phyloP scores from a whole-genome alignment of 37 sponge, comb jelly and placozoan genomes.

The Mnemiopsis leidyi region DNA sequence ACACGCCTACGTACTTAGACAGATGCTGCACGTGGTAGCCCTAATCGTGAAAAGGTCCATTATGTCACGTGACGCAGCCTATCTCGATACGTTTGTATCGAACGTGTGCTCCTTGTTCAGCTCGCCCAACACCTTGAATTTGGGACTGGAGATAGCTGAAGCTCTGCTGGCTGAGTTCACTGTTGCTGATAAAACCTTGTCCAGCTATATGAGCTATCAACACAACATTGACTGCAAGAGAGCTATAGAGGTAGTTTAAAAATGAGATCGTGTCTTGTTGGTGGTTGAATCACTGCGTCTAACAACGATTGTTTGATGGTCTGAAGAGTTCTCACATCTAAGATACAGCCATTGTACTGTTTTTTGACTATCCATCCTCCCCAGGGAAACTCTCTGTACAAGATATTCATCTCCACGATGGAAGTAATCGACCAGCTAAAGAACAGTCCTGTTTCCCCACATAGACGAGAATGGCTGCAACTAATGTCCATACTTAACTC shows the following conservation, averaged over 20 bases:
- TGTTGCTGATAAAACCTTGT: conserved; percentile 59
- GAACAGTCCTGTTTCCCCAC: not conserved
- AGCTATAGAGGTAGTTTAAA: conserved; percentile 42
- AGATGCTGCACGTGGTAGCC: conserved; percentile 57
- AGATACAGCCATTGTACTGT: no score
- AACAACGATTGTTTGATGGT: no score
- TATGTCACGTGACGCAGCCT: not conserved
- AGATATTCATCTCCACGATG: conserved; percentile 4
- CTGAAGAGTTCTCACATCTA: no score
- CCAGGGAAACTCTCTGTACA: not conserved
- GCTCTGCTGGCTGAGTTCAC: conserved; percentile 55
- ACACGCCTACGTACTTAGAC: conserved; percentile 17
- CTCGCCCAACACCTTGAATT: not conserved
- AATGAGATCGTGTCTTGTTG: no score
- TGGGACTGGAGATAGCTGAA: conserved; percentile 38
- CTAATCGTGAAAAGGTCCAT: conserved; percentile 29
- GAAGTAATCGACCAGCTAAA: conserved; percentile 13
- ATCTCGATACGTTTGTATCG: not conserved
- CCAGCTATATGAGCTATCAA: conserved; percentile 62
- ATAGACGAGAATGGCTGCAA: conserved; percentile 16
- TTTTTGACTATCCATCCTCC: no score
- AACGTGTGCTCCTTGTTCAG: conserved; percentile 29
- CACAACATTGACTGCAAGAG: conserved; percentile 63
- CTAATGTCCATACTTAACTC: conserved; percentile 34
- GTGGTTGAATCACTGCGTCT: no score